Evolutionary conservation across 2,113 vertebrate species (phyloP).

Genomic region (Sisor rabdophorus): DNA sequence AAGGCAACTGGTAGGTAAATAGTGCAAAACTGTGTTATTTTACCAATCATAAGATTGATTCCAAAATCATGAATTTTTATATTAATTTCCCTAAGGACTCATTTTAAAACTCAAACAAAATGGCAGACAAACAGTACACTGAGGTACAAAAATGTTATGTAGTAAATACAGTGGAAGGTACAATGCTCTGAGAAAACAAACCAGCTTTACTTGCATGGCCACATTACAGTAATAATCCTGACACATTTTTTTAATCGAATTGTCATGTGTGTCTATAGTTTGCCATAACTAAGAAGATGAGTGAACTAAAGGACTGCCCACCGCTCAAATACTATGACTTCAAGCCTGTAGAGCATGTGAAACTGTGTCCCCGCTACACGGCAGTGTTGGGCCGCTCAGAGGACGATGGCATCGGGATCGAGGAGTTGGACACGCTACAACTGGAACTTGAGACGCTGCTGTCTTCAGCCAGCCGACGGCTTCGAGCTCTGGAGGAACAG

Average conservation of each 20-base stretch:
- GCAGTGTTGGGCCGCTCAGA: slow-evolving; percentile 92
- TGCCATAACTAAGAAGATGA: slow-evolving; percentile 71
- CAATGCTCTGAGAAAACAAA: too few relatives aligned
- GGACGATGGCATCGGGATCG: slow-evolving; percentile 96
- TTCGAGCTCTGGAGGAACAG: slow-evolving; percentile 91
- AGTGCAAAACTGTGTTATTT: not conserved
- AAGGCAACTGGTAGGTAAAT: not conserved
- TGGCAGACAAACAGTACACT: too few relatives aligned
- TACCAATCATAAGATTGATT: not conserved
- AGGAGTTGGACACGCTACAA: slow-evolving; percentile 95
- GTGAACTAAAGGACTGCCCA: slow-evolving; percentile 95
- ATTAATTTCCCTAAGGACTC: too few relatives aligned
- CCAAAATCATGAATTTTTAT: not conserved
- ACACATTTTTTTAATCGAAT: not conserved
- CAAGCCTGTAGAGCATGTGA: slow-evolving; percentile 94
- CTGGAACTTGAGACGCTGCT: slow-evolving; percentile 94
- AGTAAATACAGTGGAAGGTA: too few relatives aligned
- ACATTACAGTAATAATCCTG: not conserved
- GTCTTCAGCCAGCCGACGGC: slow-evolving; percentile 89
- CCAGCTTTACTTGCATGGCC: too few relatives aligned
- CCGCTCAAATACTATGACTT: slow-evolving; percentile 98
- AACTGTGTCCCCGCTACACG: slow-evolving; percentile 92
- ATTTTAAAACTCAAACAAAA: too few relatives aligned
- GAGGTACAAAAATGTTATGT: too few relatives aligned
- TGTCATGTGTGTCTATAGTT: slow-evolving; percentile 8